phyloP scores from a whole-genome alignment of 1,140 invertebrate species.

The Drosophila teissieri region DNA sequence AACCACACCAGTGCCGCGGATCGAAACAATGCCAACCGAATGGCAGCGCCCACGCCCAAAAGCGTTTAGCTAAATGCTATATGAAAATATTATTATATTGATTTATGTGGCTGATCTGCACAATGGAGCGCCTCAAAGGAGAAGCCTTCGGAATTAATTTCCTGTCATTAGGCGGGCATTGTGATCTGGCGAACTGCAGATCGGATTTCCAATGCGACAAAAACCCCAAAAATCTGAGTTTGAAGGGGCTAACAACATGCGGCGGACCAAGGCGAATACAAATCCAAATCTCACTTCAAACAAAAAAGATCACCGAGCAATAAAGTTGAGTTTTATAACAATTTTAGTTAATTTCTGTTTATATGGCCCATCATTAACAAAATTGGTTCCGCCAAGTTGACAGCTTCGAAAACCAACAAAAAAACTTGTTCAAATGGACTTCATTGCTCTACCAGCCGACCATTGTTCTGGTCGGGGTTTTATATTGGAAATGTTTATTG shows the following conservation, averaged over 20 bases:
- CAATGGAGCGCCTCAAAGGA: constrained; percentile 54
- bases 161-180: constrained; percentile 71
- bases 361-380: constrained; percentile 74
- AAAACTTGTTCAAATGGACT: constrained; percentile 58
- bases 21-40: constrained; percentile 51
- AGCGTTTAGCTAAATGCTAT: constrained; percentile 72
- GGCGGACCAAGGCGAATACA: constrained; percentile 21
- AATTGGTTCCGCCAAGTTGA: constrained; percentile 77
- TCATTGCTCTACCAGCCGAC: no score
- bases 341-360: constrained; percentile 69
- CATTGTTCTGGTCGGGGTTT: constrained; percentile 45
- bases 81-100: constrained; percentile 68
- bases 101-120: constrained; percentile 70
- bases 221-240: constrained; percentile 11
- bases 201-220: constrained; percentile 46
- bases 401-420: constrained; percentile 61
- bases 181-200: constrained; percentile 62
- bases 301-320: constrained; percentile 29
- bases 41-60: constrained; percentile 61
- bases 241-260: constrained; percentile 32
- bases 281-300: constrained; percentile 17
- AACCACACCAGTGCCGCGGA: constrained; percentile 27
- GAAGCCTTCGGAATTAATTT: constrained; percentile 72
- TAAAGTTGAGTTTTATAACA: constrained; percentile 75
- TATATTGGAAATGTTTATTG: constrained; percentile 64